phyloP scores from a whole-genome alignment of 2,797 vertebrate genomes.

The Leptatherina wallacei region DNA sequence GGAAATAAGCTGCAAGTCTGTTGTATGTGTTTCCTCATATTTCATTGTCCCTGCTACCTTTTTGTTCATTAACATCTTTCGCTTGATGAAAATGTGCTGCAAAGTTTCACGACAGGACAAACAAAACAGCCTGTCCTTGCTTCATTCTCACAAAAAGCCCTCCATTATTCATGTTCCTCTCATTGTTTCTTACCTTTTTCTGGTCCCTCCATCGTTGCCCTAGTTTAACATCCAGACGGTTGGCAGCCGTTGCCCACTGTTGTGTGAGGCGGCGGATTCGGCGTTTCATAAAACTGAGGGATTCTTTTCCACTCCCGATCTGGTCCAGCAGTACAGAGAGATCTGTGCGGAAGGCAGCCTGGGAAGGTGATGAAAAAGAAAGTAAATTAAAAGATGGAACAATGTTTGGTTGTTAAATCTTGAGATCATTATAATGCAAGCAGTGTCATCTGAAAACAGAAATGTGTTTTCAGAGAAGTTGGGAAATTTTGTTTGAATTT shows the following conservation, averaged over 20 bases:
- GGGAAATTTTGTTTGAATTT: not conserved
- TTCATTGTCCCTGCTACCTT: too few species aligned
- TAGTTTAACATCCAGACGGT: conserved; percentile 85
- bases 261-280: conserved; percentile 86
- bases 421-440: too few species aligned
- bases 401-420: not conserved
- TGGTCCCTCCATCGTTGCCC: conserved; percentile 83
- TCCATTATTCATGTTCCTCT: not conserved
- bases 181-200: conserved; percentile 84
- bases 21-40: not conserved
- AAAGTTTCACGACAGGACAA: too few species aligned
- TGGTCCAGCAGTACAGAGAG: conserved; percentile 91
- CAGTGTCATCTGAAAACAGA: not conserved
- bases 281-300: conserved; percentile 95
- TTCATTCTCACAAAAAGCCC: too few species aligned
- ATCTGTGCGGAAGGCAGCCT: conserved; percentile 90
- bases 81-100: too few species aligned
- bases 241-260: conserved; percentile 89
- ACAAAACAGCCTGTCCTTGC: too few species aligned
- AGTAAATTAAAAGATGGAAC: not conserved
- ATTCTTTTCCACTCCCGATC: conserved; percentile 93
- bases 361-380: conserved; percentile 2
- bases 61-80: too few species aligned
- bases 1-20: not conserved
- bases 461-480: not conserved